phyloP scores from a whole-genome alignment of 2,113 vertebrate genomes.

The Microtus pennsylvanicus region DNA sequence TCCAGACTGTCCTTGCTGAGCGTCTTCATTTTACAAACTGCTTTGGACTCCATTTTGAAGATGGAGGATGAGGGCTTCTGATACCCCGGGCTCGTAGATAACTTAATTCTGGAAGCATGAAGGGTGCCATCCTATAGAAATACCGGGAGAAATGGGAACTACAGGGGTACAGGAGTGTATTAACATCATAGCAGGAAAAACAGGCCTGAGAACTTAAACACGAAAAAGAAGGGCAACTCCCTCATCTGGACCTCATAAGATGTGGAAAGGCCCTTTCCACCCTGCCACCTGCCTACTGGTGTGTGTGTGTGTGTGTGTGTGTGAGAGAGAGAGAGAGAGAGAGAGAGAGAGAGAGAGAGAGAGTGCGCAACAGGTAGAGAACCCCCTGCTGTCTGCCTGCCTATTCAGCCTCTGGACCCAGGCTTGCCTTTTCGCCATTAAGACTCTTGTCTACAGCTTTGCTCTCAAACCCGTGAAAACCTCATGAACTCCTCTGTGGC shows the following conservation, averaged over 20 bases:
- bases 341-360: no score
- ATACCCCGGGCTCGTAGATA: neutral
- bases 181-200: neutral
- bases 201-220: neutral
- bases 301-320: no score
- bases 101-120: neutral
- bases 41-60: neutral
- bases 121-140: neutral
- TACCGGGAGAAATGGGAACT: neutral
- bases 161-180: neutral
- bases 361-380: no score
- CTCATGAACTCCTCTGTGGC: neutral
- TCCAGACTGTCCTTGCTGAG: neutral
- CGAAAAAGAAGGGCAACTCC: neutral
- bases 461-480: neutral
- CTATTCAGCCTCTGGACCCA: neutral
- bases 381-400: neutral
- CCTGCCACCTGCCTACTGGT: neutral
- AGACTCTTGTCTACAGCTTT: neutral
- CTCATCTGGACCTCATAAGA: neutral
- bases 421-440: neutral
- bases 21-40: neutral
- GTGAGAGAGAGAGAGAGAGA: no score
- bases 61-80: neutral
- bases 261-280: neutral